Evolutionary conservation across 2,113 vertebrate species (phyloP), one percentile per base, ranked within the genome.

Genomic region (Apistogramma diplotaenia): DNA sequence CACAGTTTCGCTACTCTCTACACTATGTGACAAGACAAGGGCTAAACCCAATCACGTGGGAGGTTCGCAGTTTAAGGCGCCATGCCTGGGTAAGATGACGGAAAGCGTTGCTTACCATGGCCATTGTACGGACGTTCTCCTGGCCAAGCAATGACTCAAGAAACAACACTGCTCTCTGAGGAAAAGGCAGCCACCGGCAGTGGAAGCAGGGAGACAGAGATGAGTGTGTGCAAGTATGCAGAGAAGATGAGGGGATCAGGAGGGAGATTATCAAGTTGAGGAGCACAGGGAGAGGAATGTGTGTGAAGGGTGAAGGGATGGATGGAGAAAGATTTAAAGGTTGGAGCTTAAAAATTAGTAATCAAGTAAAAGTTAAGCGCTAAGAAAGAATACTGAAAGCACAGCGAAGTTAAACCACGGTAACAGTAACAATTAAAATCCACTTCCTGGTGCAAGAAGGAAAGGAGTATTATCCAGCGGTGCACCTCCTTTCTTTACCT

Each of bases 111-210:
- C 94, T 95, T 95, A 95, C 95, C 95, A 93, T 94, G 74, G 88
- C 77, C 84, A 94, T 58, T 7, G 89, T 74, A 91, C 89, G 78
- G 92, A 94, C 31, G 91, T 93, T 93, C 78, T 94, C 93, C 89
- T 93, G 93, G 61, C 94, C 94, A 83, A 95, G 87, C 82, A 93
- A 33, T 85, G 93, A 93, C 78, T 94, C 94, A 90, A 95, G 94
- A 93, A 81, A 94, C 89, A 91, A 92, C 79, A 94, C 88, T 61
- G 93, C 91, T 93, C 93, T 91, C 95, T 96, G 87, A 89, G 84
- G 87, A 65, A 81, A 77, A 82, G 74, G 81, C 33, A 83, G 58
- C 56, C 76, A 86, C 65, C 74, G 74, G 80, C 58, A 58, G 77
- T 70, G 76, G 80, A 59, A 70, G 74, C 54, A 86, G 75, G 71